Percentiles rank a stretch among this genome's conserved stretches.
Conservation (phyloP, 2,888 invertebrate genomes). For the Zeuzera pyrina region DNA sequence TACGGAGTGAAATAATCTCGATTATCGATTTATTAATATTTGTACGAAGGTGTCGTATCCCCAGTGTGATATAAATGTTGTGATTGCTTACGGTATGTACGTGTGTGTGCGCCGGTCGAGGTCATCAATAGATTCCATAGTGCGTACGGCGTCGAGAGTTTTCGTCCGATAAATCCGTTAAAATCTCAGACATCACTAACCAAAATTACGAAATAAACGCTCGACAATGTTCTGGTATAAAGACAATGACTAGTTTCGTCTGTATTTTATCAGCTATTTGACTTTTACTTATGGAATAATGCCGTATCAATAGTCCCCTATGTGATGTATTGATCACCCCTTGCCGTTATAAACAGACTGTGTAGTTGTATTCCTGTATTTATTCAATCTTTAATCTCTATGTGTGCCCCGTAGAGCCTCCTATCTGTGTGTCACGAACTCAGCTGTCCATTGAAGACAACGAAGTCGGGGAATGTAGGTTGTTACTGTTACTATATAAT, state of each 20-base stretch:
- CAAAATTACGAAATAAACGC: not conserved
- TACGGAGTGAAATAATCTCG: not conserved
- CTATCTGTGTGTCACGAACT: conserved; percentile 22
- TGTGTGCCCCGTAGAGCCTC: conserved; percentile 49
- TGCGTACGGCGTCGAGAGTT: not conserved
- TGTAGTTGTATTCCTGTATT: conserved; percentile 56
- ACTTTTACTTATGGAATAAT: too few relatives aligned
- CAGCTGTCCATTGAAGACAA: conserved; percentile 63
- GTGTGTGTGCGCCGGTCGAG: conserved; percentile 24
- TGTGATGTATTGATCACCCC: conserved; percentile 33
- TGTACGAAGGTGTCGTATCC: conserved; percentile 24
- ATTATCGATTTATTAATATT: conserved; percentile 5
- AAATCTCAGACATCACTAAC: not conserved
- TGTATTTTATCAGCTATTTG: too few relatives aligned
- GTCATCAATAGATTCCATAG: conserved; percentile 24
- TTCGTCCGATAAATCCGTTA: not conserved
- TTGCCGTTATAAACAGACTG: conserved; percentile 52
- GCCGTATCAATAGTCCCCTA: conserved; percentile 5
- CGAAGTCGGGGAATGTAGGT: conserved; percentile 64
- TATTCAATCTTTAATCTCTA: conserved; percentile 35
- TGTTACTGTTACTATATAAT: conserved; percentile 52
- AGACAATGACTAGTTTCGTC: too few relatives aligned
- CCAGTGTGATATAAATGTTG: conserved; percentile 26
- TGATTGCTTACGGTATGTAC: conserved; percentile 17
- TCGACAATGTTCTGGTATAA: not conserved